These are phyloP conservation scores for Epiblema foenella DNA, from an alignment of 2,888 invertebrate species.

Conservation along the genomic window DNA sequence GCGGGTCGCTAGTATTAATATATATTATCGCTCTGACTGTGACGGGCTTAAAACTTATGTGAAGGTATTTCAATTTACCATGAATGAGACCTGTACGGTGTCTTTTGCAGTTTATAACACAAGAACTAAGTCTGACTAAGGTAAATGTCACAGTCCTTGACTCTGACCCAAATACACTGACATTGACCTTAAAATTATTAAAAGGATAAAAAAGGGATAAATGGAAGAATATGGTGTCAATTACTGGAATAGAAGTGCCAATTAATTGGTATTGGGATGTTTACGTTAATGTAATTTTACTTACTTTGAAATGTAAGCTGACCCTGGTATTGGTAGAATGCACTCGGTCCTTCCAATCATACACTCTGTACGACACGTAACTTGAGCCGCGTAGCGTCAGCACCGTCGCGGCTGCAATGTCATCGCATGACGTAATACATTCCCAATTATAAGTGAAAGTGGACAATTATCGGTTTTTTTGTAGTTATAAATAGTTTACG, in stretches of 20 bases:
- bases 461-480: slow-evolving; percentile 38
- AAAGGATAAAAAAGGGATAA: too few relatives aligned
- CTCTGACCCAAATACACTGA: not conserved
- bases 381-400: slow-evolving; percentile 95
- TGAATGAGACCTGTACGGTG: too few relatives aligned
- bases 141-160: not conserved
- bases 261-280: too few relatives aligned
- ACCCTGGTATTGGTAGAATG: slow-evolving; percentile 94
- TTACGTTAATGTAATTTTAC: slow-evolving; percentile 15
- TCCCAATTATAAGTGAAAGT: slow-evolving; percentile 44
- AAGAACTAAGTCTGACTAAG: too few relatives aligned
- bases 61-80: too few relatives aligned
- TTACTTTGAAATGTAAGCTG: slow-evolving; percentile 94
- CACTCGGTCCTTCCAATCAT: slow-evolving; percentile 96
- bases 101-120: too few relatives aligned
- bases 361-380: slow-evolving; percentile 95
- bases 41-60: too few relatives aligned
- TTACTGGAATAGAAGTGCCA: too few relatives aligned
- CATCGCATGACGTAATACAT: slow-evolving; percentile 37
- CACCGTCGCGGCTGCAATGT: slow-evolving; percentile 90
- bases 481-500: slow-evolving; percentile 34
- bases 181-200: too few relatives aligned
- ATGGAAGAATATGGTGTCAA: too few relatives aligned
- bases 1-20: too few relatives aligned
- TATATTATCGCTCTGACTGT: too few relatives aligned